phyloP scores from a whole-genome alignment of 2,113 vertebrate species.

The Heptranchias perlo region DNA sequence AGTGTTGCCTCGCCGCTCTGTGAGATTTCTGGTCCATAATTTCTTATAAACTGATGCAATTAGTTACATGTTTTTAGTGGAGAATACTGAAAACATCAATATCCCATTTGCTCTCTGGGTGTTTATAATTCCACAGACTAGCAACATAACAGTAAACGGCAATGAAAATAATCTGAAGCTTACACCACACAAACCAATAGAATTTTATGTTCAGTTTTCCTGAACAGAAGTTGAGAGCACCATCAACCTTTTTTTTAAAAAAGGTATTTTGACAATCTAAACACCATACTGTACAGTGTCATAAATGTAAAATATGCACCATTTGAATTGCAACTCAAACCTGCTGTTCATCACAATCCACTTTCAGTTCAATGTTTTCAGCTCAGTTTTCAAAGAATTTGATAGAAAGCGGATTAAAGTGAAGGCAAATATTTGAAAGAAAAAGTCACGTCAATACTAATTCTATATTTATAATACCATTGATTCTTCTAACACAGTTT shows the following conservation, averaged over 20 bases:
- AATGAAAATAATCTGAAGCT: no score
- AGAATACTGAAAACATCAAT: neutral
- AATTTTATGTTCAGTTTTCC: no score
- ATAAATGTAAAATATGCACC: neutral
- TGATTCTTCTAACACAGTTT: conserved; percentile 42
- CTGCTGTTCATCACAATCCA: no score
- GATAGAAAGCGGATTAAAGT: conserved; percentile 58
- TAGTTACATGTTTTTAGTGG: neutral
- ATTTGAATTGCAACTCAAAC: neutral
- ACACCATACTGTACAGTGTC: neutral
- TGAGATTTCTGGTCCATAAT: no score
- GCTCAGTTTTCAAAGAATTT: conserved; percentile 47
- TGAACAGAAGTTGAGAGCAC: no score
- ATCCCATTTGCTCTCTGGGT: neutral
- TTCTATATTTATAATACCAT: conserved; percentile 85
- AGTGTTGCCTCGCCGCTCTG: no score
- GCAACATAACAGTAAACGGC: no score
- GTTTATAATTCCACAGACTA: no score
- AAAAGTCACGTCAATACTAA: conserved; percentile 79
- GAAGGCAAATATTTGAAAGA: conserved; percentile 52
- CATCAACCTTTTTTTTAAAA: no score
- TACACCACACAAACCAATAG: no score
- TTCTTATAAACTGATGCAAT: neutral
- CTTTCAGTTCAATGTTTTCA: no score
- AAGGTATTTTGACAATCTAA: no score